Conservation (phyloP, 2,888 invertebrate genomes). For the Homarus gammarus region DNA sequence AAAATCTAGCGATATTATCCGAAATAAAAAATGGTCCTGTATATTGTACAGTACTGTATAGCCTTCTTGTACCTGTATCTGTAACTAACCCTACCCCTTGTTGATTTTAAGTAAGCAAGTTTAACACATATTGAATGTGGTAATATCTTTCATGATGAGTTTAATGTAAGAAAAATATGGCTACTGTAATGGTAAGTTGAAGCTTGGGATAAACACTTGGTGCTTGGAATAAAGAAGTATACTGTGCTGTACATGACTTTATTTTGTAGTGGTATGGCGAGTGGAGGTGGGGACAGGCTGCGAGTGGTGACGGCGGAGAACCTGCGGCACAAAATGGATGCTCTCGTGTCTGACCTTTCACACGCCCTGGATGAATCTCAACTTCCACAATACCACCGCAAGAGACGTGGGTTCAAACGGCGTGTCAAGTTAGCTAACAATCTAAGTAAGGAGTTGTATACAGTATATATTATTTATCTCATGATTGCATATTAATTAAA, state of each 20-base stretch:
- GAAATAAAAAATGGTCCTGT: no score
- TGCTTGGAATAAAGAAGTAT: no score
- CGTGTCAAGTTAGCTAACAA: slow-evolving; percentile 62
- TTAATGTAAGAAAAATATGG: no score
- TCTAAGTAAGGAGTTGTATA: slow-evolving; percentile 50
- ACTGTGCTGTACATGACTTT: background rate
- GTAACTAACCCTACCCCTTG: background rate
- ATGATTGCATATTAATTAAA: background rate
- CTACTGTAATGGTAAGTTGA: background rate
- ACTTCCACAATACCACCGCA: slow-evolving; percentile 73
- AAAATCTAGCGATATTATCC: no score
- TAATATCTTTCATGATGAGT: no score
- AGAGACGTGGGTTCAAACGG: slow-evolving; percentile 72
- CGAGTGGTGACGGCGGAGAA: slow-evolving; percentile 66
- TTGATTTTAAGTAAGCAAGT: no score
- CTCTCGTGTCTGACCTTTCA: slow-evolving; percentile 75
- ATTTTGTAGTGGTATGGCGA: slow-evolving; percentile 68
- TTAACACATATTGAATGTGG: no score
- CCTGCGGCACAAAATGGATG: slow-evolving; percentile 74
- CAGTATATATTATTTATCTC: no score
- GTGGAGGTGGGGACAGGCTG: slow-evolving; percentile 68
- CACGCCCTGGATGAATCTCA: slow-evolving; percentile 76
- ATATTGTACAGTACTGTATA: no score
- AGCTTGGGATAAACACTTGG: background rate
- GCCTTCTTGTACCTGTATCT: background rate